Base-by-base conservation (phyloP, 2,888 invertebrate genomes). In the Odontocolon sp. region DNA sequence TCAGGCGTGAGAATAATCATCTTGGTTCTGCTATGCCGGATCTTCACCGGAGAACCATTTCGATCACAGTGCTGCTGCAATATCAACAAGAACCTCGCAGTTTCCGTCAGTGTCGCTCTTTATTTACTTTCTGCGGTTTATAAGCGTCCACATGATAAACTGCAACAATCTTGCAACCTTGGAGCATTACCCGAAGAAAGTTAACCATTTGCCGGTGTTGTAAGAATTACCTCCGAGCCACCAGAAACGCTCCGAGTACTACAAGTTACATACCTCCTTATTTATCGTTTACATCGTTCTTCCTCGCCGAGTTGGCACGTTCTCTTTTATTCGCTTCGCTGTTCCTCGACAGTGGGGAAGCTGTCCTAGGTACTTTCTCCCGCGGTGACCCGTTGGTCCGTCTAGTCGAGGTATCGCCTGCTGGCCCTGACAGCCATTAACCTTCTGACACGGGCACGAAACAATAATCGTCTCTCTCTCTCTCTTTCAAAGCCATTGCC, bases 381-480 rank as follows among this genome's bases (percentile, higher is more conserved):
- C 23, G 16, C 26, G 23, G 36, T 26, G 26, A 47, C 23, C 23
- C 16, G 38, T 50, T 50, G 16, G 23, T 26, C 36, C 23, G 14
- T 9, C 16, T 21, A n/a, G 36, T 2, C 50, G 26, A 47, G 1
- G 56, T 56, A 45, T 45, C 45, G 21, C 31, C 67, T 26, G 26
- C 45, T 57, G 33, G 33, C 26, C 2, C 45, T 68, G 56, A 45
- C 45, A 57, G 33, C 33, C 67, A 33, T 68, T 57, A 56, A 56
- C 56, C 56, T 36, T 23, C 54, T 26, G 67, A 36, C 36, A 68
- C 56, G 56, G 36, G 45, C 67, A 45, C 67, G 67, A 57, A 56
- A 33, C 67, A 56, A 68, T 68, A 68, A 68, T 68, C 54, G 47
- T 56, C 23, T 33, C 56, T 56, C n/a, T n/a, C n/a, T n/a, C n/a